These are phyloP conservation scores for Hyperoplus immaculatus DNA, from an alignment of 2,797 vertebrate genomes.

Conservation along the genomic window DNA sequence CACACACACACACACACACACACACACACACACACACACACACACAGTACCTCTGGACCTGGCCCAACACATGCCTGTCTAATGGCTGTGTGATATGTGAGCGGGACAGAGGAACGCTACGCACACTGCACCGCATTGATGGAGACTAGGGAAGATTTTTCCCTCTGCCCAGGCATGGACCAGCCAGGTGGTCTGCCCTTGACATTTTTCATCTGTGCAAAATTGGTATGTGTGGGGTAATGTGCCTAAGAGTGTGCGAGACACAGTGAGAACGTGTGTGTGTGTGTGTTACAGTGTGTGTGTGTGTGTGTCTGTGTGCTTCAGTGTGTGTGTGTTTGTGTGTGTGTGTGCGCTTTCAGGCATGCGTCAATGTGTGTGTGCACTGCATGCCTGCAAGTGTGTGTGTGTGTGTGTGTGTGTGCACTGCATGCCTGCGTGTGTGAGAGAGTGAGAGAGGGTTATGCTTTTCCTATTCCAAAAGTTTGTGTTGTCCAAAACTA, in stretches of 20 bases:
- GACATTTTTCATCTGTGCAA: slow-evolving; percentile 81
- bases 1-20: too few species aligned
- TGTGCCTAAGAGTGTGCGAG: slow-evolving; percentile 55
- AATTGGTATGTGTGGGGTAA: slow-evolving; percentile 80
- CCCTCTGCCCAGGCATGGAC: slow-evolving; percentile 75
- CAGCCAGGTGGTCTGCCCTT: slow-evolving; percentile 82
- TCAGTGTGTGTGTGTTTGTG: too few species aligned
- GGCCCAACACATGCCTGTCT: slow-evolving; percentile 82
- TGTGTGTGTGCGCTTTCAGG: too few species aligned
- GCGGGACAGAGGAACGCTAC: slow-evolving; percentile 68
- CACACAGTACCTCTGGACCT: slow-evolving; percentile 61
- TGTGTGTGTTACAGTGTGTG: too few species aligned
- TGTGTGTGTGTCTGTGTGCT: too few species aligned
- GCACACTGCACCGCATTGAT: slow-evolving; percentile 85
- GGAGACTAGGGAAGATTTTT: slow-evolving; percentile 77
- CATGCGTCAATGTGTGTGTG: too few species aligned
- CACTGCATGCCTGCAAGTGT: too few species aligned
- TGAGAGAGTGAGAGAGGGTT: slow-evolving; percentile 61
- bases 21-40: too few species aligned
- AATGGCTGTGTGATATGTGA: slow-evolving; percentile 83
- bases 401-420: neutral
- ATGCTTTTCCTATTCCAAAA: slow-evolving; percentile 75
- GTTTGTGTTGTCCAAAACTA: slow-evolving; percentile 80
- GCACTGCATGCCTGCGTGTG: neutral
- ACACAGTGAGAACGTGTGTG: neutral